These are phyloP conservation scores for Cephonodes hylas DNA, from an alignment of 2,888 invertebrate species.

Conservation along the genomic window DNA sequence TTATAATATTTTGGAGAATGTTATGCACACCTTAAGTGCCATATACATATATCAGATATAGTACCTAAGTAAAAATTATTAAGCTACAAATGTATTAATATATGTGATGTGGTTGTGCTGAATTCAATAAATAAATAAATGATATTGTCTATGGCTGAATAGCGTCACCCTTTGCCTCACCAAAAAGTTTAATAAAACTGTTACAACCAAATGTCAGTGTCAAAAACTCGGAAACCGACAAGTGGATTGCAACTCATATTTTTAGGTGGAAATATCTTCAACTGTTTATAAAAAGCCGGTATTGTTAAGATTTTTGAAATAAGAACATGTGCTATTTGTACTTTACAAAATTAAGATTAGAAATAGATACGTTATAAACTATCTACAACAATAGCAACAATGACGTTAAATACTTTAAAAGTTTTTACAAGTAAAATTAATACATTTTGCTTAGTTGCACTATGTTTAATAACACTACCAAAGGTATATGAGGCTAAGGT, in stretches of 20 bases:
- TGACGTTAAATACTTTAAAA: neutral
- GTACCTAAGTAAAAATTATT: too few species aligned
- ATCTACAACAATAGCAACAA: neutral
- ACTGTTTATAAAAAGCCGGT: neutral
- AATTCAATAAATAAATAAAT: too few species aligned
- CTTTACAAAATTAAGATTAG: neutral
- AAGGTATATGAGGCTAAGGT: slow-evolving; percentile 39
- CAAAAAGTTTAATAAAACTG: too few species aligned
- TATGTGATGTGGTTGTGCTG: too few species aligned
- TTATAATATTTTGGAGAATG: too few species aligned
- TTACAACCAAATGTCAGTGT: neutral
- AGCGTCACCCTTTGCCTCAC: too few species aligned
- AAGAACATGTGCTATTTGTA: neutral
- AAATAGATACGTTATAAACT: neutral
- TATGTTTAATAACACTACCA: slow-evolving; percentile 52
- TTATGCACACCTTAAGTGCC: too few species aligned
- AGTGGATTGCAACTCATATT: neutral
- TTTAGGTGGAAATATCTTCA: neutral
- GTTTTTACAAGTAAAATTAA: slow-evolving; percentile 25
- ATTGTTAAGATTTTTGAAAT: neutral
- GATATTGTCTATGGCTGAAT: too few species aligned
- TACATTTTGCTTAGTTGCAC: slow-evolving; percentile 54
- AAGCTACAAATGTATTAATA: too few species aligned
- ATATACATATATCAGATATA: too few species aligned
- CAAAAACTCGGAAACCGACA: neutral